A percentile compares a stretch with the other conserved stretches of the same genome.
phyloP scores from a whole-genome alignment of 2,797 vertebrate genomes.

The Arnoldichthys spilopterus region DNA sequence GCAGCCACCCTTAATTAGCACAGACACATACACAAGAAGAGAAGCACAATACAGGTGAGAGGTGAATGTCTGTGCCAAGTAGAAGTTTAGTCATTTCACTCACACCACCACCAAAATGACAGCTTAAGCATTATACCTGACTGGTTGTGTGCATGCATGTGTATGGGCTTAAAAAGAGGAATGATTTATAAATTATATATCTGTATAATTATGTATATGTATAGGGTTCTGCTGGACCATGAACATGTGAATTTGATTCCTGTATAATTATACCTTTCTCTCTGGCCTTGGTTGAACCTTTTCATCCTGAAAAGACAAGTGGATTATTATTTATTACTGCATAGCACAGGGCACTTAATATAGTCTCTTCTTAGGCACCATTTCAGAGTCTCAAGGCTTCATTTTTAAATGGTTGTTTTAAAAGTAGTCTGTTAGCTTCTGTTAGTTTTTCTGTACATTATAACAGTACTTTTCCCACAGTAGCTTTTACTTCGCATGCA shows the following conservation, averaged over 20 bases:
- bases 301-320: not conserved
- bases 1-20: conserved; percentile 18
- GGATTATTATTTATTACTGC: no score
- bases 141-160: not conserved
- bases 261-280: not conserved
- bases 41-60: not conserved
- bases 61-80: not conserved
- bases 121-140: not conserved
- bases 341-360: no score
- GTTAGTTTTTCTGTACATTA: no score
- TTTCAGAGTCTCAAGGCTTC: no score
- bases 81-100: not conserved
- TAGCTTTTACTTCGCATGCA: no score
- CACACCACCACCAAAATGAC: not conserved
- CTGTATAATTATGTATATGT: not conserved
- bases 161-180: not conserved
- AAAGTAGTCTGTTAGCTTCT: no score
- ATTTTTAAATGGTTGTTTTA: no score
- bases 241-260: not conserved
- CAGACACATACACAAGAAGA: not conserved
- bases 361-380: no score
- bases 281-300: not conserved
- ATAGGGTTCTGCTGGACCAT: not conserved
- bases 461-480: no score
- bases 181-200: not conserved